Evolutionary conservation across 2,888 invertebrate species (phyloP).

Genomic region (Drosophila mettleri): DNA sequence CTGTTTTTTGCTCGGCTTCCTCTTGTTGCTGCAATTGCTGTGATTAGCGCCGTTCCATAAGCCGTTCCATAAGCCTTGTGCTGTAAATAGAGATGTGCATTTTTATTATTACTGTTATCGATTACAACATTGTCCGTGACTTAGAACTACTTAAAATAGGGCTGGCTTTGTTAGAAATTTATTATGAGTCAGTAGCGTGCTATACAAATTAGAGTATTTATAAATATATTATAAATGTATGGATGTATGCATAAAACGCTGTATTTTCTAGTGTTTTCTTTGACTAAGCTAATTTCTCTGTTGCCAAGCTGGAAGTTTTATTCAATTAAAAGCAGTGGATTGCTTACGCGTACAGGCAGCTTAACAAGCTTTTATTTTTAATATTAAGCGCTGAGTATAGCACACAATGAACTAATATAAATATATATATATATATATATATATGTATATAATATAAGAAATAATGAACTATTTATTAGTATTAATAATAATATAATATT

Average conservation of each 20-base stretch:
- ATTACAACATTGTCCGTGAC: slow-evolving; percentile 20
- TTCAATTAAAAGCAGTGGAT: neutral
- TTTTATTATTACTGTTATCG: slow-evolving; percentile 19
- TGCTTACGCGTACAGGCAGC: neutral
- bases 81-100: slow-evolving; percentile 39
- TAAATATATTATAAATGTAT: neutral
- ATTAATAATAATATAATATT: too few relatives aligned
- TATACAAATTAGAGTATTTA: neutral
- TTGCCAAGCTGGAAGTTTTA: slow-evolving; percentile 2
- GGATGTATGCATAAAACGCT: neutral
- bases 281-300: neutral
- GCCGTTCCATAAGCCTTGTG: slow-evolving; percentile 22
- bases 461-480: too few relatives aligned
- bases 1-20: neutral
- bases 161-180: neutral
- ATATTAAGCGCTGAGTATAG: too few relatives aligned
- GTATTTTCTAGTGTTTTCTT: neutral
- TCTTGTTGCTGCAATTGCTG: neutral
- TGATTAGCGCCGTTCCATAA: slow-evolving; percentile 21
- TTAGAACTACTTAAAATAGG: slow-evolving; percentile 9
- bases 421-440: too few relatives aligned
- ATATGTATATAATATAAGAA: too few relatives aligned
- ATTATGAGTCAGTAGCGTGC: slow-evolving; percentile 18
- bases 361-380: neutral
- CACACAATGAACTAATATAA: too few relatives aligned